Evolutionary conservation across 2,113 vertebrate species (phyloP).

Genomic region (Crocuta crocuta): DNA sequence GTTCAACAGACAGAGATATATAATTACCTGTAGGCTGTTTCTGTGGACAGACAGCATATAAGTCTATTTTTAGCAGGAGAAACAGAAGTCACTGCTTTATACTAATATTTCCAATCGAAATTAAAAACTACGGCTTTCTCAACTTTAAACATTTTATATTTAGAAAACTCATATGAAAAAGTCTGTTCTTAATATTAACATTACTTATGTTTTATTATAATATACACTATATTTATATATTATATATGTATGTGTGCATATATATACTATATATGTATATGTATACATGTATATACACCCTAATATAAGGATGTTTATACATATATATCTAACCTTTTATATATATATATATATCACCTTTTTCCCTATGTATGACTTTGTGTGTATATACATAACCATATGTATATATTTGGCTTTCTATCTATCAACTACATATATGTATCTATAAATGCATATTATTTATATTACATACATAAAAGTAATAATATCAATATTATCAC

Average conservation of each 20-base stretch:
- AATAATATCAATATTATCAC: not conserved
- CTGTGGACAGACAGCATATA: not conserved
- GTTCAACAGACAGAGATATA: not conserved
- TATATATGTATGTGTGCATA: not conserved
- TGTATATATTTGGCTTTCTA: not conserved
- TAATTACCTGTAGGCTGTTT: not conserved
- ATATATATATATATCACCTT: not conserved
- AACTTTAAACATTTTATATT: not conserved
- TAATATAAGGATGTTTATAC: not conserved
- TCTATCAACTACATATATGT: not conserved
- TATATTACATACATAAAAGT: not conserved
- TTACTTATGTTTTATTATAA: not conserved
- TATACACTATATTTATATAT: not conserved
- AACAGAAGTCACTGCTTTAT: not conserved
- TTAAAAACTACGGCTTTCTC: not conserved
- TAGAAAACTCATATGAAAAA: not conserved
- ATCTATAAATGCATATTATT: not conserved
- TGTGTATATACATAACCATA: not conserved
- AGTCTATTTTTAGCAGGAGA: not conserved
- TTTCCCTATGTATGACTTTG: not conserved
- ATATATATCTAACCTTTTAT: not conserved
- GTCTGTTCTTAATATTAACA: not conserved
- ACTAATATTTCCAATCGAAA: not conserved
- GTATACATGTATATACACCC: not conserved
- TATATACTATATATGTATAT: not conserved